Evolutionary conservation across 2,888 invertebrate species (phyloP).

Genomic region (Drosophila histrio): DNA sequence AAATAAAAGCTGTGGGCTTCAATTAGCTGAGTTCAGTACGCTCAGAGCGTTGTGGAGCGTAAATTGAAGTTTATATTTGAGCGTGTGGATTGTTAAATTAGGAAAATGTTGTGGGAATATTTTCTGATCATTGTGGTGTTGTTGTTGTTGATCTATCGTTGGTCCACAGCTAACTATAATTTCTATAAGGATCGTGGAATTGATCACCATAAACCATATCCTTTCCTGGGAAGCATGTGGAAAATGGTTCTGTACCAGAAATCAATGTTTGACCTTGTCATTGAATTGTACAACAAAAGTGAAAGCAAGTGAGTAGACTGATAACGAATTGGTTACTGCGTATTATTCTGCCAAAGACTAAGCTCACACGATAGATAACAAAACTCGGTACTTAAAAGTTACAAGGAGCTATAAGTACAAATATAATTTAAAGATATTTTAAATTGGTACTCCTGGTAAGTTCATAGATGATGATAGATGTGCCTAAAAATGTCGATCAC

Average conservation of each 20-base stretch:
- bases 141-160: constrained; percentile 67
- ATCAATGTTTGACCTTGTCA: constrained; percentile 36
- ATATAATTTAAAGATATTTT: too few species aligned
- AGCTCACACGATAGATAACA: too few species aligned
- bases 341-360: background rate
- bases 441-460: too few species aligned
- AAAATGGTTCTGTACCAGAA: constrained; percentile 24
- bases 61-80: too few species aligned
- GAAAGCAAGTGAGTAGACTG: constrained; percentile 32
- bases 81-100: too few species aligned
- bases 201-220: constrained; percentile 37
- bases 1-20: background rate
- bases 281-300: constrained; percentile 30
- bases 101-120: too few species aligned
- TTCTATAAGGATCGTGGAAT: constrained; percentile 70
- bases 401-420: too few species aligned
- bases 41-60: too few species aligned
- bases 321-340: constrained; percentile 3
- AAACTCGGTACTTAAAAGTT: too few species aligned
- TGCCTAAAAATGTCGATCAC: too few species aligned
- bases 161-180: constrained; percentile 61
- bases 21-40: constrained; percentile 1
- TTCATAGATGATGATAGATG: too few species aligned
- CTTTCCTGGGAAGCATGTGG: constrained; percentile 40
- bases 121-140: too few species aligned